Percentiles rank a stretch among this genome's conserved stretches.
phyloP scores from a whole-genome alignment of 2,113 vertebrate species.

The Etia nguti region DNA sequence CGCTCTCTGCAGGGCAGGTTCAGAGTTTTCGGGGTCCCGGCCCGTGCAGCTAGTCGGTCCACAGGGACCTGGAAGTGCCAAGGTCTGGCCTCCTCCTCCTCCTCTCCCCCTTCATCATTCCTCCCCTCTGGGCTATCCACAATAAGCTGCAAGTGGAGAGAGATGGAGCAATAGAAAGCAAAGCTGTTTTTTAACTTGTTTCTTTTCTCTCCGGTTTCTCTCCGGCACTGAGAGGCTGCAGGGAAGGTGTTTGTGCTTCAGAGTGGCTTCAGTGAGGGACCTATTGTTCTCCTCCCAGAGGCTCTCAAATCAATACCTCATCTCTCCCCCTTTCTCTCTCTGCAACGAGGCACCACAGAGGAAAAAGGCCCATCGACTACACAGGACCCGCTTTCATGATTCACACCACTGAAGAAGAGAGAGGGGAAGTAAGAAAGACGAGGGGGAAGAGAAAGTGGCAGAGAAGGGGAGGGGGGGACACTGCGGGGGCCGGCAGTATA shows the following conservation, averaged over 20 bases:
- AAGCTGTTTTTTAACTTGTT: conserved; percentile 10
- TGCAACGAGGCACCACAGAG: conserved; percentile 14
- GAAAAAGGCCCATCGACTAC: conserved; percentile 53
- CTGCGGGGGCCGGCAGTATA: conserved; percentile 39
- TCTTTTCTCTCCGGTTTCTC: conserved; percentile 15
- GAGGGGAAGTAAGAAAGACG: conserved; percentile 24
- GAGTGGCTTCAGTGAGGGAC: conserved; percentile 57
- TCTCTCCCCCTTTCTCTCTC: conserved; percentile 38
- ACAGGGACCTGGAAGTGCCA: conserved; percentile 28
- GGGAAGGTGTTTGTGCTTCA: conserved; percentile 58
- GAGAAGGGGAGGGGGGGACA: not conserved
- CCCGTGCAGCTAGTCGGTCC: conserved; percentile 22
- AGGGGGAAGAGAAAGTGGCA: conserved; percentile 19
- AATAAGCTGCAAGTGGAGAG: conserved; percentile 49
- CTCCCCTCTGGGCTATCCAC: conserved; percentile 49
- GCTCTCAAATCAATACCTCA: conserved; percentile 70
- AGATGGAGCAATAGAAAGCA: conserved; percentile 24
- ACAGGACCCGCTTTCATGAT: conserved; percentile 68
- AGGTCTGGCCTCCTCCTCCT: conserved; percentile 36
- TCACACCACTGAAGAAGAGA: conserved; percentile 59
- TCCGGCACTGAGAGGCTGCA: conserved; percentile 28
- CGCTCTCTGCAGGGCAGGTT: conserved; percentile 13
- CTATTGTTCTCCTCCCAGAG: conserved; percentile 63
- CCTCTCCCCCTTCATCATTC: not conserved
- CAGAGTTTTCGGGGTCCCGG: conserved; percentile 39